Evolutionary conservation across 2,113 vertebrate genomes (phyloP).

Genomic region (Pangasianodon gigas): DNA sequence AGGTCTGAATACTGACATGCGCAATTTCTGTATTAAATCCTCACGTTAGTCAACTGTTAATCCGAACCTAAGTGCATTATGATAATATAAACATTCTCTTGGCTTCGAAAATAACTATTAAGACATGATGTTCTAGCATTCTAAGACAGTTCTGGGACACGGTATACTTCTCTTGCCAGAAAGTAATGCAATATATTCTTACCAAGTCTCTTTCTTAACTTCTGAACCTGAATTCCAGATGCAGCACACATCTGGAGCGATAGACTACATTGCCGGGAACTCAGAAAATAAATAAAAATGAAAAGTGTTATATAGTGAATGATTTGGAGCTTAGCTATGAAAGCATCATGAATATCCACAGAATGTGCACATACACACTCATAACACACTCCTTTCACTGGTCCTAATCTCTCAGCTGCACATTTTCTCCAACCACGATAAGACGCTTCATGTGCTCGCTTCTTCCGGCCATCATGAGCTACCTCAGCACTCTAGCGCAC

Average conservation of each 20-base stretch:
- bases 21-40: background rate
- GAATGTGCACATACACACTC: background rate
- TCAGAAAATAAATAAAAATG: background rate
- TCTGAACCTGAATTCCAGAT: background rate
- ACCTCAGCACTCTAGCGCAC: background rate
- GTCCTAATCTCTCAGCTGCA: constrained; percentile 36
- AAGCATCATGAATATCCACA: background rate
- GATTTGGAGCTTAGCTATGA: background rate
- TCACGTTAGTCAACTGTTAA: background rate
- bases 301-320: constrained; percentile 6
- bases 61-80: background rate
- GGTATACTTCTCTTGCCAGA: background rate
- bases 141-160: background rate
- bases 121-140: background rate
- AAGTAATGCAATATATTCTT: background rate
- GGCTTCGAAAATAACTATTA: background rate
- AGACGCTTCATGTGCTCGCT: background rate
- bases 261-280: background rate
- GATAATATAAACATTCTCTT: background rate
- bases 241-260: background rate
- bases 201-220: background rate
- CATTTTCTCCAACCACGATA: constrained; percentile 27
- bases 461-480: background rate
- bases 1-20: background rate
- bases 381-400: constrained; percentile 8